Evolutionary conservation across 1,140 invertebrate species (phyloP).

Genomic region (Lordiphosa stackelbergi): DNA sequence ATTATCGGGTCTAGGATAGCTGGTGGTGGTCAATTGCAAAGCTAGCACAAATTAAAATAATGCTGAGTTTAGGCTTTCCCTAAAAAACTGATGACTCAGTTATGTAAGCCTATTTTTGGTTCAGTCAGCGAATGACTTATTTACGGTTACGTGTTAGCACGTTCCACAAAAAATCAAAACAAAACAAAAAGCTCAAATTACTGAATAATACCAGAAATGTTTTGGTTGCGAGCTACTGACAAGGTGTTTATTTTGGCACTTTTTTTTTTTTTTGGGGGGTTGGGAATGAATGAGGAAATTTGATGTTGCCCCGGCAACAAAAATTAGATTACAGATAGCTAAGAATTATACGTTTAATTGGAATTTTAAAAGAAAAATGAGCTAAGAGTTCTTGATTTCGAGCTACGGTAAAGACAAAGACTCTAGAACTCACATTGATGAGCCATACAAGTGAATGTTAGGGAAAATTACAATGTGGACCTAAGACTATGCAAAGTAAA

Average conservation of each 20-base stretch:
- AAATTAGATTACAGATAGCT: too few species aligned
- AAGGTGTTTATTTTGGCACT: too few species aligned
- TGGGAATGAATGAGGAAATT: not conserved
- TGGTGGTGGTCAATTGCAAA: constrained; percentile 28
- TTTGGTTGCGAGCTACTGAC: not conserved
- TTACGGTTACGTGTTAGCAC: constrained; percentile 2
- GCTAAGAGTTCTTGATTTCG: too few species aligned
- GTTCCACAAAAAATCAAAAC: constrained; percentile 10
- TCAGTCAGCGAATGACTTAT: constrained; percentile 27
- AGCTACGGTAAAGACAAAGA: too few species aligned
- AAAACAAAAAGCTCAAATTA: constrained; percentile 14
- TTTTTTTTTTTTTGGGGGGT: not conserved
- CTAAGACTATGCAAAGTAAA: too few species aligned
- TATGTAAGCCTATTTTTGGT: constrained; percentile 2
- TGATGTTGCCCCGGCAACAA: too few species aligned
- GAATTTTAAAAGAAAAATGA: too few species aligned
- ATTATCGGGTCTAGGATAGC: too few species aligned
- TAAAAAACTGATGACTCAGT: constrained; percentile 32
- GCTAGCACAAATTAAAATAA: constrained; percentile 3
- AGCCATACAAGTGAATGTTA: too few species aligned
- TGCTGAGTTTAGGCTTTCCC: constrained; percentile 13
- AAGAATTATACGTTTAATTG: too few species aligned
- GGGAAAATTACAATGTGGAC: too few species aligned
- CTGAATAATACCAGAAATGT: constrained; percentile 21
- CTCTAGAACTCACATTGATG: too few species aligned